Conservation (phyloP, 2,888 invertebrate genomes). For the Stenodema calcarata region DNA sequence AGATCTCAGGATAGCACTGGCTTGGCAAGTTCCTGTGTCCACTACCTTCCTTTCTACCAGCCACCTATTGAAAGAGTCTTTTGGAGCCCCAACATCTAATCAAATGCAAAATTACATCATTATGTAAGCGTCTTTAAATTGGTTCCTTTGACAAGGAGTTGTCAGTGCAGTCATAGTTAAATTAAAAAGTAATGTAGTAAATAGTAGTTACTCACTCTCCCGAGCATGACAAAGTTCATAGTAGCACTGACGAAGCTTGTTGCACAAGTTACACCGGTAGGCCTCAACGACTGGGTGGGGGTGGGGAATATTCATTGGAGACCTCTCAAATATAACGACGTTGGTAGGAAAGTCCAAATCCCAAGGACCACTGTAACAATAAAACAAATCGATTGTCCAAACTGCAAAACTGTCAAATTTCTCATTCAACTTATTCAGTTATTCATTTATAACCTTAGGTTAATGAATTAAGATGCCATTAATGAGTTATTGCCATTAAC, state of each 20-base stretch:
- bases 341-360: constrained; percentile 93
- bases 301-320: constrained; percentile 83
- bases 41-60: constrained; percentile 92
- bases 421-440: no score
- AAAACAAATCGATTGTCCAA: constrained; percentile 63
- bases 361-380: constrained; percentile 82
- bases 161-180: background rate
- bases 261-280: constrained; percentile 79
- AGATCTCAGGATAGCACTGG: constrained; percentile 90
- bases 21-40: constrained; percentile 89
- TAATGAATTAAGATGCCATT: no score
- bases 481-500: no score
- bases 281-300: constrained; percentile 94
- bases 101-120: background rate
- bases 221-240: constrained; percentile 93
- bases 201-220: constrained; percentile 68
- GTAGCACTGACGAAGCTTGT: constrained; percentile 88
- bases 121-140: background rate
- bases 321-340: constrained; percentile 85
- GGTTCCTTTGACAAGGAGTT: background rate
- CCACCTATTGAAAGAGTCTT: constrained; percentile 96
- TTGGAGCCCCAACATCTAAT: constrained; percentile 85
- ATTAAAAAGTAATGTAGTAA: background rate
- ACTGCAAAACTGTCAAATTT: no score
- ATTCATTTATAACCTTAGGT: no score